phyloP scores from a whole-genome alignment of 1,140 invertebrate species.

The Campoletis sonorensis region DNA sequence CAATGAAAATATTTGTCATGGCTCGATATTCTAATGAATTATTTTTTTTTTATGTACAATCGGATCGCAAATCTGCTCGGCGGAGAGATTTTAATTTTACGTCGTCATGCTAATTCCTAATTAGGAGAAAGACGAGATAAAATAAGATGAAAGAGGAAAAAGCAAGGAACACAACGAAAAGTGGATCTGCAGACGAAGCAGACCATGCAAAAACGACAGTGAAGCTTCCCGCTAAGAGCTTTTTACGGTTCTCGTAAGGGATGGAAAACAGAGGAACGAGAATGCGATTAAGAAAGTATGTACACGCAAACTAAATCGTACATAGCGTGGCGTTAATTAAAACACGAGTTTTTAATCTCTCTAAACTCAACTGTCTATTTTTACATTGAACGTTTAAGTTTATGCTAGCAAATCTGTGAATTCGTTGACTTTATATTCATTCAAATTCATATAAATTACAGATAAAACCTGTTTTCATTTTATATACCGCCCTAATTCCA shows the following conservation, averaged over 20 bases:
- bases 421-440: too few species aligned
- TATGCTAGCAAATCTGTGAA: background rate
- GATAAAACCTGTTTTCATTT: too few species aligned
- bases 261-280: background rate
- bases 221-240: slow-evolving; percentile 5
- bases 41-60: too few species aligned
- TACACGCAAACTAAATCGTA: slow-evolving; percentile 38
- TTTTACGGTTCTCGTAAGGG: slow-evolving; percentile 5
- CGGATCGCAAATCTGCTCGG: too few species aligned
- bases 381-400: background rate
- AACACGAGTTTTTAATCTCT: slow-evolving; percentile 12
- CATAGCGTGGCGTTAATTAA: slow-evolving; percentile 27
- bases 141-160: background rate
- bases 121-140: background rate
- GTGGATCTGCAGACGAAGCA: slow-evolving; percentile 5
- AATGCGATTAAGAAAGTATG: slow-evolving; percentile 36
- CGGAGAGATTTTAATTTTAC: background rate
- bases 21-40: too few species aligned
- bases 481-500: too few species aligned
- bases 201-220: background rate
- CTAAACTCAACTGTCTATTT: background rate
- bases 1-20: too few species aligned
- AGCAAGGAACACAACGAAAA: background rate
- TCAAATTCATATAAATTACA: too few species aligned
- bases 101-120: background rate